phyloP scores from a whole-genome alignment of 2,888 invertebrate species.

The Anoplius nigerrimus region DNA sequence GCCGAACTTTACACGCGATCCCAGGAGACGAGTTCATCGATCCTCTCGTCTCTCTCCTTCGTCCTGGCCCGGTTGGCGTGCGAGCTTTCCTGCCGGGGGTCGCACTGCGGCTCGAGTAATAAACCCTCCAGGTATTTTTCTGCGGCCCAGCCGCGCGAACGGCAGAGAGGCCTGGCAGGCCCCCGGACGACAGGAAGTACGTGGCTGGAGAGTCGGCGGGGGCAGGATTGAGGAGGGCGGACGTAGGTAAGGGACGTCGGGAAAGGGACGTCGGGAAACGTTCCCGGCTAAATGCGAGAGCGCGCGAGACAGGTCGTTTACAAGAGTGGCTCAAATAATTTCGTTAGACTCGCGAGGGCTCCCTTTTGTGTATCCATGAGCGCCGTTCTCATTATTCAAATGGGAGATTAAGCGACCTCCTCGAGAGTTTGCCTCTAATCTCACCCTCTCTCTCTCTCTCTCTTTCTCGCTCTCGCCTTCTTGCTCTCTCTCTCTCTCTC shows the following conservation, averaged over 20 bases:
- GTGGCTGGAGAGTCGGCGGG: too few species aligned
- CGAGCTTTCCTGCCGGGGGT: too few species aligned
- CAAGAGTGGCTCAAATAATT: conserved; percentile 39
- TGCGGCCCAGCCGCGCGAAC: background rate
- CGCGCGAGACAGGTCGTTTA: conserved; percentile 16
- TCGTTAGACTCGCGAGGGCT: conserved; percentile 23
- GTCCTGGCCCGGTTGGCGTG: background rate
- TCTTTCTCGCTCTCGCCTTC: background rate
- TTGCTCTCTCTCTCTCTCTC: background rate
- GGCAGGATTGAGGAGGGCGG: too few species aligned
- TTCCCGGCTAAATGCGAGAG: background rate
- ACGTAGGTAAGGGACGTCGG: too few species aligned
- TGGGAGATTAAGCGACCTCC: conserved; percentile 53
- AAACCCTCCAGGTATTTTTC: conserved; percentile 7
- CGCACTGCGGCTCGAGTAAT: conserved; percentile 3
- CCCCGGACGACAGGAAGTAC: too few species aligned
- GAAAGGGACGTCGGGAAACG: too few species aligned
- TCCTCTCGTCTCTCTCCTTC: background rate
- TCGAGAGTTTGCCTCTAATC: conserved; percentile 29
- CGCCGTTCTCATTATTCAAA: conserved; percentile 58
- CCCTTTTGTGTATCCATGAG: conserved; percentile 32
- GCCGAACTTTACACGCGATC: background rate
- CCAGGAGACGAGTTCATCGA: conserved; percentile 10
- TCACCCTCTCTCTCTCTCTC: conserved; percentile 1
- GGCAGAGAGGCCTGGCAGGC: too few species aligned